Evolutionary conservation across 2,888 invertebrate genomes (phyloP), one percentile per base, ranked within the genome.

Genomic region (Drosophila limbata): DNA sequence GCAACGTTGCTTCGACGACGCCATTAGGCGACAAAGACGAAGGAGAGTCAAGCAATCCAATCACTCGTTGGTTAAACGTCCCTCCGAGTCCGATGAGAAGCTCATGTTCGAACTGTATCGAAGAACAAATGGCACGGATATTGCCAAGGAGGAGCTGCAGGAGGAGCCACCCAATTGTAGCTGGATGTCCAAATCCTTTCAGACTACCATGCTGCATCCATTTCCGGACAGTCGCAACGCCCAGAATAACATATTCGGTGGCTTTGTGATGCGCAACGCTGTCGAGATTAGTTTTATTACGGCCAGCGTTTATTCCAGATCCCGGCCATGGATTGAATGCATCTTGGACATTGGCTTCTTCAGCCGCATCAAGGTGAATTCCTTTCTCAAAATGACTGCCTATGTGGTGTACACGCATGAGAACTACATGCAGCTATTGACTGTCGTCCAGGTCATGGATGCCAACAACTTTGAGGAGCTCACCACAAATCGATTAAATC

Each of bases 211-310:
- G 9, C 92, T 94, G 44, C 93, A 94, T 65, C 94, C 94, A 1
- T 95, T 95, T 85, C 95, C 95, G 0, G 94, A 95, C 90, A 93
- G 96, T 90, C 93, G 96, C 61, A 96, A 96, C 92, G 92, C 95
- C 44, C 95, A 96, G 84, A 95, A 96, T 90, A 96, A 95, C 80
- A 93, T 94, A 17, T 97, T 96, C 90, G 96, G 96, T 60, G 97
- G 97, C 0, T 96, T 95, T 90, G 92, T 97, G 19, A 96, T 97
- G 96, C 93, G 96, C 17, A 94, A 95, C 77, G 96, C 96, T 0
- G 93, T 94, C 59, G 96, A 97, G 92, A 91, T 96, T n/a, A 95
- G 95, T 21, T 95, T 94, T 94, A 94, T 95, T 0, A 93, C 94
- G 75, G 94, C 94, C 15, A 93, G 93, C 74, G 90, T 95, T 21